Conservation (phyloP, 2,113 vertebrate genomes). For the Shinisaurus crocodilurus region DNA sequence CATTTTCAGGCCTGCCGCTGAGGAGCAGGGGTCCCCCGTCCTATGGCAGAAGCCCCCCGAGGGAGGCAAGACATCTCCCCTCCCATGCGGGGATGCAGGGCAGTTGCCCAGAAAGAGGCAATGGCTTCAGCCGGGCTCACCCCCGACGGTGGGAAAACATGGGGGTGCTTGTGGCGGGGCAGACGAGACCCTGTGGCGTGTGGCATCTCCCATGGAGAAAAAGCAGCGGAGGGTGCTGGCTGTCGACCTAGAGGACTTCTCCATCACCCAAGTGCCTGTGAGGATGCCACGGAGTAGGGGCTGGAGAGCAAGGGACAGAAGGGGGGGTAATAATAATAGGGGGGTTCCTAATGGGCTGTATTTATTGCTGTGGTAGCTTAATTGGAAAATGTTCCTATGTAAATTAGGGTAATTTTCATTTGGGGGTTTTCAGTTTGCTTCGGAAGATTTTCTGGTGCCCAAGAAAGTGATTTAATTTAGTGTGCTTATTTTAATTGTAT, state of each 20-base stretch:
- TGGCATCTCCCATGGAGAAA: conserved; percentile 35
- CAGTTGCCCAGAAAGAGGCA: conserved; percentile 19
- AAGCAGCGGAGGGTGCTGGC: conserved; percentile 17
- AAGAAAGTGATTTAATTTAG: too few relatives aligned
- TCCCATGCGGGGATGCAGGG: background rate
- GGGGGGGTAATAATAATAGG: too few relatives aligned
- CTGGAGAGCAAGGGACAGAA: background rate
- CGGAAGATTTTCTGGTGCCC: too few relatives aligned
- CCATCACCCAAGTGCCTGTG: background rate
- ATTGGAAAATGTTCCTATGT: too few relatives aligned
- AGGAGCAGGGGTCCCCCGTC: background rate
- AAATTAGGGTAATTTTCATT: too few relatives aligned
- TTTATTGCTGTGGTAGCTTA: too few relatives aligned
- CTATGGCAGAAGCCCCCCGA: background rate
- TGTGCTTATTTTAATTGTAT: too few relatives aligned
- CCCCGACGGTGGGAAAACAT: background rate
- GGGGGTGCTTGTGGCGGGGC: background rate
- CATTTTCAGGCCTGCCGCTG: background rate
- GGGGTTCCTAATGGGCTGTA: background rate
- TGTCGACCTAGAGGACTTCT: conserved; percentile 10
- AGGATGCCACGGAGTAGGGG: background rate
- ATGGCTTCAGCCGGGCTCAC: background rate
- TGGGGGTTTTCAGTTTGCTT: too few relatives aligned
- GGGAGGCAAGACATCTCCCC: background rate
- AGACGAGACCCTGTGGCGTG: background rate